Evolutionary conservation across 2,113 vertebrate genomes (phyloP).

Genomic region (Puntigrus tetrazona): DNA sequence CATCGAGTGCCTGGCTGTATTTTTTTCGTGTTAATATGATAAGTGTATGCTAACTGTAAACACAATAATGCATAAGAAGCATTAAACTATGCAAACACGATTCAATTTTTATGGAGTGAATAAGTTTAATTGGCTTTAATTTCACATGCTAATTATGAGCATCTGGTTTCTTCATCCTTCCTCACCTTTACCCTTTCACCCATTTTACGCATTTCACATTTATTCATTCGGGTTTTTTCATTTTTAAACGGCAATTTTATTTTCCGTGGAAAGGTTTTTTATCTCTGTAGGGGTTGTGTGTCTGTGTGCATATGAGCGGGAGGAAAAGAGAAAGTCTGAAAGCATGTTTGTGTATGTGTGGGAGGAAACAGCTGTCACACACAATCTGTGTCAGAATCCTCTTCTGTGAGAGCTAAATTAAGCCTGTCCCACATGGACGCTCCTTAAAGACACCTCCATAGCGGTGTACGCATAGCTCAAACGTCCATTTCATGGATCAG

Average conservation of each 20-base stretch:
- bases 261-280: neutral
- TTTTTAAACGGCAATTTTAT: too few relatives aligned
- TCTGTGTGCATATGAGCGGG: slow-evolving; percentile 47
- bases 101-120: neutral
- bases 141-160: neutral
- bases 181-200: neutral
- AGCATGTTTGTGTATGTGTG: slow-evolving; percentile 61
- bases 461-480: slow-evolving; percentile 27
- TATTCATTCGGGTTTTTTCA: neutral
- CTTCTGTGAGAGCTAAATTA: slow-evolving; percentile 64
- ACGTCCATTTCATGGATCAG: slow-evolving; percentile 31
- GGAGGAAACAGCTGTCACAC: slow-evolving; percentile 66
- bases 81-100: slow-evolving; percentile 13
- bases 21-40: neutral
- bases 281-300: slow-evolving; percentile 48
- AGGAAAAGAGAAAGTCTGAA: slow-evolving; percentile 33
- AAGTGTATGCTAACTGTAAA: neutral
- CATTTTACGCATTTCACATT: neutral
- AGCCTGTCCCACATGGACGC: slow-evolving; percentile 51
- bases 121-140: slow-evolving; percentile 3
- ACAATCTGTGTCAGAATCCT: slow-evolving; percentile 64
- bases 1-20: neutral
- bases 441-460: slow-evolving; percentile 51
- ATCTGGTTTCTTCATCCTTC: slow-evolving; percentile 45
- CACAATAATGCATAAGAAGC: neutral